Evolutionary conservation across 2,888 invertebrate species (phyloP).

Genomic region (Lomographa bimaculata): DNA sequence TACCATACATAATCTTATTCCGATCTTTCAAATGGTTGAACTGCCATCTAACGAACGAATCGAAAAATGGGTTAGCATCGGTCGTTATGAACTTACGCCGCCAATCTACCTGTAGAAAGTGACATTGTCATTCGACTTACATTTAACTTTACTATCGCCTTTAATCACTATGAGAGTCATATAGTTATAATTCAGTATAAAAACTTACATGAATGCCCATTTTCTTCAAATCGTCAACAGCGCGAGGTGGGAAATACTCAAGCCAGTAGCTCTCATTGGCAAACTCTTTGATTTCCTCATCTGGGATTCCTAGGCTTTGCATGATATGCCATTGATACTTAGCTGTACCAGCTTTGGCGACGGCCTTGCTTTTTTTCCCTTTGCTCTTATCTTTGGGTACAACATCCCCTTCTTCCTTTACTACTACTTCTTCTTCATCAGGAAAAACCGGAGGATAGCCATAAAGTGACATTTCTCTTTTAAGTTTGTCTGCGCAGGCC

Average conservation of each 20-base stretch:
- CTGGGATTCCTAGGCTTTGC: slow-evolving; percentile 93
- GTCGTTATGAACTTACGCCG: slow-evolving; percentile 99
- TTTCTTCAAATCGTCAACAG: slow-evolving; percentile 92
- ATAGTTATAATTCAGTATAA: neutral
- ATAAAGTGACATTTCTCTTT: slow-evolving; percentile 94
- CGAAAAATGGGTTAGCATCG: slow-evolving; percentile 98
- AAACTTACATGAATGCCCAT: slow-evolving; percentile 94
- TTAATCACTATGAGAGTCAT: too few relatives aligned
- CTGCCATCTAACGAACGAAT: slow-evolving; percentile 99
- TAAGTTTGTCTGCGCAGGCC: slow-evolving; percentile 98
- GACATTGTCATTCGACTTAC: too few relatives aligned
- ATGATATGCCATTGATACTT: slow-evolving; percentile 99
- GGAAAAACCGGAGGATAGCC: slow-evolving; percentile 98
- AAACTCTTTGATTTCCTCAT: slow-evolving; percentile 97
- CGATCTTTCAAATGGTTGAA: slow-evolving; percentile 92
- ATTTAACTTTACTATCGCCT: too few relatives aligned
- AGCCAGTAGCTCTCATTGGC: slow-evolving; percentile 96
- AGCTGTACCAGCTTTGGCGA: slow-evolving; percentile 93
- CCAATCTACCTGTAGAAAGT: slow-evolving; percentile 94
- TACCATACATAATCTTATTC: slow-evolving; percentile 97
- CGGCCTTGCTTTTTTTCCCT: slow-evolving; percentile 98
- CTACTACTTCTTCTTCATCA: slow-evolving; percentile 73
- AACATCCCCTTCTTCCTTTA: slow-evolving; percentile 80
- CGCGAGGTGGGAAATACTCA: slow-evolving; percentile 97
- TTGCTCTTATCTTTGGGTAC: slow-evolving; percentile 87